Evolutionary conservation across 2,797 vertebrate species (phyloP), one percentile per base, ranked within the genome.

Genomic region (Gymnoscopelus microlampas): DNA sequence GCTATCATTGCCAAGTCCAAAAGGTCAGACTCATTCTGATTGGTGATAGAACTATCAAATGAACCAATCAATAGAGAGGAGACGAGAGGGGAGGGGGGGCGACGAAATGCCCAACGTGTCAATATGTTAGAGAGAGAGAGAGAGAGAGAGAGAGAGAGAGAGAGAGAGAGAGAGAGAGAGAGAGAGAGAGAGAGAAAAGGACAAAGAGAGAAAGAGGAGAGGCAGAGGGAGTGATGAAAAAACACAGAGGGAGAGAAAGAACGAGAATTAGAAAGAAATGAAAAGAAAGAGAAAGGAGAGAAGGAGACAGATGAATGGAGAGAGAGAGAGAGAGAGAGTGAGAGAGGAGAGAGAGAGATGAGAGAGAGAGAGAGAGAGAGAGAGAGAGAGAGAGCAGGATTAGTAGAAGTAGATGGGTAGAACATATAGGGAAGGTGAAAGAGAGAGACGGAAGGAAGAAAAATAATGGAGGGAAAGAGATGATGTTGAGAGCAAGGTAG

Each of bases 11-110:
- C 95, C 95, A 93, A 94, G 95, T 80, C 94, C 91, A 93, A 98
- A 95, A 98, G 97, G 97, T 97, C 96, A 98, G 95, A 93, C 94
- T 95, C 93, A 93, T 96, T 95, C 95, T 95, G 96, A 98, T 96
- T 96, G 95, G 96, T 96, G 96, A 98, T 96, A 96, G 95, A 97
- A 96, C 95, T 95, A 98, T 97, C 95, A 96, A 96, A 98, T 96
- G 95, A 96, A 95, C 95, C 95, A 96, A 97, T 96, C 96, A 95
- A 98, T 97, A 95, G 88, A 81, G 90, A 93, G 91, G 24, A 62
- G 72, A 93, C 93, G 91, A 93, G 93, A 93, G 80, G 80, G 78
- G 78, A 82, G 81, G 74, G 67, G 67, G 77, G 74, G 79, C 77
- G 93, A 94, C 93, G 93, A 96, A 96, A 96, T 96, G 95, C 95